Conservation (phyloP, 2,113 vertebrate species). For the Muntiacus reevesi region DNA sequence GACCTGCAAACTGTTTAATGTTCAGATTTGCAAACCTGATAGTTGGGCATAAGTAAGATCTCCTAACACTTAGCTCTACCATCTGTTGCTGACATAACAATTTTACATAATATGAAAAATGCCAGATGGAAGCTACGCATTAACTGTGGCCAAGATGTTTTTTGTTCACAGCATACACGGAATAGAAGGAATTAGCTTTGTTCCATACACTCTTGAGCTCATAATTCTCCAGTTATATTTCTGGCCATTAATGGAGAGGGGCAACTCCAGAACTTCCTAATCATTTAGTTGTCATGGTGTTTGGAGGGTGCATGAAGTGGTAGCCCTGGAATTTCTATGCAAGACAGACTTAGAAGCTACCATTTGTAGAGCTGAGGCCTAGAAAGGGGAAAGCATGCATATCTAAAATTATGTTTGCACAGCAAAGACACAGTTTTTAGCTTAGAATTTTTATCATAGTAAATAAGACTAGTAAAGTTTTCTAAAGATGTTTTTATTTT, state of each 20-base stretch:
- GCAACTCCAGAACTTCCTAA: slow-evolving; percentile 44
- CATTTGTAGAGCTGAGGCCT: not conserved
- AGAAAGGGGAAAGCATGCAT: not conserved
- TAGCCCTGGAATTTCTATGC: not conserved
- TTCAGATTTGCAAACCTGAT: slow-evolving; percentile 74
- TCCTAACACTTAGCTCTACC: slow-evolving; percentile 73
- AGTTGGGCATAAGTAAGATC: slow-evolving; percentile 76
- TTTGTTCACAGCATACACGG: slow-evolving; percentile 64
- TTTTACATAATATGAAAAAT: slow-evolving; percentile 73
- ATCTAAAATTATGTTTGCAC: not conserved
- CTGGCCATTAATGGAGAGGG: slow-evolving; percentile 43
- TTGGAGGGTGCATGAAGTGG: not conserved
- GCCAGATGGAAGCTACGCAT: slow-evolving; percentile 72
- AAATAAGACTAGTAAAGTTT: not conserved
- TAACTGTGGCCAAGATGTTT: slow-evolving; percentile 76
- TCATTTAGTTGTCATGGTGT: slow-evolving; percentile 28
- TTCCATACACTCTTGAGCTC: slow-evolving; percentile 55
- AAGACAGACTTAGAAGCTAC: not conserved
- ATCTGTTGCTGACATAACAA: slow-evolving; percentile 81
- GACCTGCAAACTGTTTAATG: slow-evolving; percentile 70
- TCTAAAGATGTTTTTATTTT: slow-evolving; percentile 18
- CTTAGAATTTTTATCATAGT: not conserved
- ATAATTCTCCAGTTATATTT: slow-evolving; percentile 62
- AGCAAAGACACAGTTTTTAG: not conserved
- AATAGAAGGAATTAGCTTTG: slow-evolving; percentile 61